Evolutionary conservation across 2,888 invertebrate species (phyloP), one percentile per base, ranked within the genome.

Genomic region (Urechis unicinctus): DNA sequence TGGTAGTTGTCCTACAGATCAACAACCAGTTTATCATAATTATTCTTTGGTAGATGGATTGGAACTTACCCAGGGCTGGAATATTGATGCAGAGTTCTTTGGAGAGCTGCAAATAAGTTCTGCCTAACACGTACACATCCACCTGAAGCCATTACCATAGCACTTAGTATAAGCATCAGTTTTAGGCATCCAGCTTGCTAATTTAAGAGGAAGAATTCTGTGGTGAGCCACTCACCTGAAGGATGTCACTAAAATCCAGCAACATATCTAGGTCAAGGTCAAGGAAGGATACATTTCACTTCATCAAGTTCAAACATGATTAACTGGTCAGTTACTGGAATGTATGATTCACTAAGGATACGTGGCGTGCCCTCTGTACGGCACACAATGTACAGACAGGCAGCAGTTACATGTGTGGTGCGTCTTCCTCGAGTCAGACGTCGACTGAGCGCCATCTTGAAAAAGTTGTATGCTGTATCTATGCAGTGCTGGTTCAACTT

Each of bases 371-470:
- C 90, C 79, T 96, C 94, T 1, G 90, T 89, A 62, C 97, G 84
- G 71, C 97, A 97, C 0, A 95, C 95, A 74, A 98, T 88, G 74
- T 98, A 98, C 2, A 98, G 88, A 78, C 97, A 98, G 28, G 97
- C 95, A 31, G 96, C 96, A 72, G 94, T 88, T 51, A 97, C 92
- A 71, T 92, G 90, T 17, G 87, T 85, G 62, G 89, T 88, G 65
- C 88, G 89, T 36, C 98, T 82, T 9, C 98, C 97, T 67, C 93
- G 85, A 0, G 97, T 98, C 53, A 81, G 62, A 30, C 78, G 69
- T 22, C 74, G 74, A 9, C 66, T 68, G 17, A 81, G 77, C 22
- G 80, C 81, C 75, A 81, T 78, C 62, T 78, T 76, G 66, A 71
- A 78, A 63, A 74, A 75, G 56, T 75, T 74, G 60, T 70, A 89